Base-by-base conservation (phyloP, 2,888 invertebrate genomes). In the Phengaris arion region DNA sequence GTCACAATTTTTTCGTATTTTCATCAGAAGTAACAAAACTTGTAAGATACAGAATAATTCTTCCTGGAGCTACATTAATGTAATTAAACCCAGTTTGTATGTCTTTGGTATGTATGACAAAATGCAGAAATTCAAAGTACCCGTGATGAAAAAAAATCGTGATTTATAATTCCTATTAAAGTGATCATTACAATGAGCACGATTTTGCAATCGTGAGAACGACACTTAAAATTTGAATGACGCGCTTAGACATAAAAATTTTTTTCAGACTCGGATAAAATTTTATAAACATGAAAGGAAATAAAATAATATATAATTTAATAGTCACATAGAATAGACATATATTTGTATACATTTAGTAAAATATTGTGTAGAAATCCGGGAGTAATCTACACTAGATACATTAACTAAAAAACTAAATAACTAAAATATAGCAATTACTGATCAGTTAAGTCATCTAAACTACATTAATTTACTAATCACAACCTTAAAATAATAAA, bases 301-400 rank as follows among this genome's bases (percentile, higher is more conserved):
- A 45, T 59, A 59, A 59, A 57, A 59, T 57, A 74, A 59, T 48
- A 59, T 45, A n/a, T 57, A 10, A 15, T 74, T 57, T 22, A 74
- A 59, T 48, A 15, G 12, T 59, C 48, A 59, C 48, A 48, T 74
- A 74, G 45, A 74, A 46, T 51, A 74, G n/a, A 59, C 15, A 46
- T 57, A 48, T 55, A 59, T 74, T 59, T 59, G 55, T 74, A 59
- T 54, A 54, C 54, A 72, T 72, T 72, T 45, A 72, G 52, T 72
- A 72, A 72, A 54, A 70, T 70, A 70, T 51, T 51, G 51, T 70
- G 70, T 51, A 22, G 13, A 54, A 72, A 72, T n/a, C 72, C 52
- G 54, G 22, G 35, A 72, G 8, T 48, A 13, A 9, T 13, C 72
- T 54, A 72, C 22, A 70, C 52, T 52, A 70, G 13, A 70, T 52